A percentile compares a stretch with the other conserved stretches of the same genome.
Conservation (phyloP, 2,113 vertebrate genomes). For the Trichomycterus rosablanca region DNA sequence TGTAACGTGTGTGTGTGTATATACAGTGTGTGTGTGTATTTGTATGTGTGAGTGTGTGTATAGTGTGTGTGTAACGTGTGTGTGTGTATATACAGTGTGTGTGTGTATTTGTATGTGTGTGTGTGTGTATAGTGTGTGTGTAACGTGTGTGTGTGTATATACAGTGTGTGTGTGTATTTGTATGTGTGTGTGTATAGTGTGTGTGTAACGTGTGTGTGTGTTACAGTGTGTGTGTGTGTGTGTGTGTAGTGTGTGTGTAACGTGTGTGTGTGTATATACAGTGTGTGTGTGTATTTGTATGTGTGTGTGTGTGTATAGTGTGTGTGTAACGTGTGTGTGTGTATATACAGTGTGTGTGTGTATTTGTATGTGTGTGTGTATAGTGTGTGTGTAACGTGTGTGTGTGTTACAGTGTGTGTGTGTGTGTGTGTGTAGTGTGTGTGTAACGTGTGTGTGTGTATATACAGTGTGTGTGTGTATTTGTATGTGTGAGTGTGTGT, state of each 20-base stretch:
- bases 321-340: constrained; percentile 1
- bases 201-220: neutral
- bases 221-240: neutral
- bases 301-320: neutral
- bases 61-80: neutral
- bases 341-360: neutral
- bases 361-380: neutral
- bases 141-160: neutral
- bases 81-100: constrained; percentile 14
- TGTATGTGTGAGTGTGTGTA: neutral
- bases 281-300: neutral
- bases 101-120: neutral
- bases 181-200: too few relatives aligned
- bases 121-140: constrained; percentile 12
- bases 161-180: neutral
- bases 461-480: neutral
- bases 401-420: neutral
- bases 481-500: neutral
- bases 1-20: neutral
- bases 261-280: neutral
- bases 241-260: too few relatives aligned
- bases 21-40: neutral
- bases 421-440: constrained; percentile 8
- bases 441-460: neutral
- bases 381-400: neutral